phyloP scores from a whole-genome alignment of 1,140 invertebrate species.

The Drosophila pandora region DNA sequence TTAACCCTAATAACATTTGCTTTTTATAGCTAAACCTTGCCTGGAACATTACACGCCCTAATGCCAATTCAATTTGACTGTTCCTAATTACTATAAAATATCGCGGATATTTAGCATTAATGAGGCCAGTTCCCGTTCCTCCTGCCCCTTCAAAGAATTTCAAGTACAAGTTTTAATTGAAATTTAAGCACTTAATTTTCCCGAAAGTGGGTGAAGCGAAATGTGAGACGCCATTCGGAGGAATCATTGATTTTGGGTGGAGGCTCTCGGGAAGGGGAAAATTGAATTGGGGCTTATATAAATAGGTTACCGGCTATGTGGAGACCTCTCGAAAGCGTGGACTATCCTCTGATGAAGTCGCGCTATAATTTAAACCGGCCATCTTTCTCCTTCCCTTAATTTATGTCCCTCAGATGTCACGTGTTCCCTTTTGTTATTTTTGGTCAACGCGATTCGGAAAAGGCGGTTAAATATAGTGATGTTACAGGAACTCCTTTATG shows the following conservation, averaged over 20 bases:
- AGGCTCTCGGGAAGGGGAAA: neutral
- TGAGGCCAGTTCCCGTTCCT: conserved; percentile 32
- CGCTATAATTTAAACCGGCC: conserved; percentile 67
- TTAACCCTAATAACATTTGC: conserved; percentile 55
- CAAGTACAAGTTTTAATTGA: conserved; percentile 72
- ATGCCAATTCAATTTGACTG: conserved; percentile 64
- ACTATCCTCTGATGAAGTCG: conserved; percentile 40
- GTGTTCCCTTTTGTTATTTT: conserved; percentile 71
- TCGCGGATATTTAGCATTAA: conserved; percentile 65
- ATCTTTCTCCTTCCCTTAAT: conserved; percentile 47
- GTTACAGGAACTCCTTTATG: neutral
- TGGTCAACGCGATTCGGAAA: conserved; percentile 56
- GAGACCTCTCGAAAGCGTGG: conserved; percentile 20
- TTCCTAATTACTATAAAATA: conserved; percentile 72
- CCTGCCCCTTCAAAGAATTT: conserved; percentile 3
- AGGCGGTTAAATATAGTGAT: neutral
- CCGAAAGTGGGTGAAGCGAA: conserved; percentile 21
- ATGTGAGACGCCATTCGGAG: neutral
- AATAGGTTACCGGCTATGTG: conserved; percentile 21
- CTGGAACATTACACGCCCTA: conserved; percentile 23
- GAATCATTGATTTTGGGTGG: conserved; percentile 43
- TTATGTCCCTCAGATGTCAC: conserved; percentile 77
- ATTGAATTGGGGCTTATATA: conserved; percentile 1
- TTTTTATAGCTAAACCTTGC: conserved; percentile 40
- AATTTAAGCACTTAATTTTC: conserved; percentile 76